Evolutionary conservation across 1,140 invertebrate species (phyloP), one percentile per base, ranked within the genome.

Genomic region (Magallana gigas): DNA sequence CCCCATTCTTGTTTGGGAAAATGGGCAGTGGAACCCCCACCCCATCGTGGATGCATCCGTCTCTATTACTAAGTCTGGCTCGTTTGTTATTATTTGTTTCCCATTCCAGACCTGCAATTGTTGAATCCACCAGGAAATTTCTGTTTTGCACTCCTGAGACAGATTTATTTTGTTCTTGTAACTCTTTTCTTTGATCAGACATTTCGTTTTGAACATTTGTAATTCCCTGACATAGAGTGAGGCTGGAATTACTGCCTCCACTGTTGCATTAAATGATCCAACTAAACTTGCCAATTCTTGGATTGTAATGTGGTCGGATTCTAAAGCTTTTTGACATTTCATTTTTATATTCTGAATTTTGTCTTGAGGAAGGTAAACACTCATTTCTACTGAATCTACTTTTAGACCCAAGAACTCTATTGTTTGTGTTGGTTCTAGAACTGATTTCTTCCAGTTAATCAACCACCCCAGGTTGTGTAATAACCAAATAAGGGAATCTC

Each of bases 391-490:
- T 48, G 86, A 87, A 68, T 88, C 57, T 57, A 88, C n/a, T n/a
- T 57, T 36, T 57, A 84, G 84, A 57, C 87, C 87, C 14, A 88
- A 48, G 48, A 84, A 84, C 58, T 84, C 82, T 71, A 76, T 9
- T 76, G 56, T 16, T 29, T 68, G 82, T n/a, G 58, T 18, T 58
- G 64, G 87, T 29, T 16, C 57, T 56, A 68, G 57, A 23, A 68
- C 68, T 48, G 83, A 85, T 58, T 88, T 88, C 48, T 88, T 85
- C 48, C 56, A 80, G 29, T 88, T 88, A 18, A 88, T 85, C 29
- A 88, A 29, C 56, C 64, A 88, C 11, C 82, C 60, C 56, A 87
- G 29, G 9, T 59, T 71, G 56, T 87, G 11, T 8, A 80, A 18
- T 48, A 82, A 64, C 56, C 56, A 87, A 14, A 87, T 48, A 14